Conservation (phyloP, 2,888 invertebrate species). For the Mellilla xanthometata region DNA sequence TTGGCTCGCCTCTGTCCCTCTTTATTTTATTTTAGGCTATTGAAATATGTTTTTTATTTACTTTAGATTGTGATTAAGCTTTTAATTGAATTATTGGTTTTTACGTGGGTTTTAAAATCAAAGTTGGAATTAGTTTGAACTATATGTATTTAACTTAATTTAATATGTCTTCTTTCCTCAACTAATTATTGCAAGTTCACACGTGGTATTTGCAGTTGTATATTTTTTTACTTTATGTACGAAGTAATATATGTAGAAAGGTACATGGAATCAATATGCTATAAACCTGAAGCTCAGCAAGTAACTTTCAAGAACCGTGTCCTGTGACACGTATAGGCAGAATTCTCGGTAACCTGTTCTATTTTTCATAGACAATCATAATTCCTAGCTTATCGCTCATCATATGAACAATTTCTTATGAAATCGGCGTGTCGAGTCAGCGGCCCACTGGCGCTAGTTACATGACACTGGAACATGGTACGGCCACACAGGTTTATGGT, state of each 20-base stretch:
- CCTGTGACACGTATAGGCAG: conserved; percentile 32
- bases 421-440: conserved; percentile 62
- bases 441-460: conserved; percentile 54
- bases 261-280: not conserved
- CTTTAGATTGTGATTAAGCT: too few relatives aligned
- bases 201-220: too few relatives aligned
- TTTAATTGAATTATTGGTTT: too few relatives aligned
- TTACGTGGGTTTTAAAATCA: too few relatives aligned
- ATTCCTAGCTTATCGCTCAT: conserved; percentile 52
- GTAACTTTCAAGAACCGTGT: conserved; percentile 10
- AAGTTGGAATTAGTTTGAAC: too few relatives aligned
- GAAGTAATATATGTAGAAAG: too few relatives aligned
- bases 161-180: too few relatives aligned
- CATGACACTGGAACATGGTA: conserved; percentile 53
- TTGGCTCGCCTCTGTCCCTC: conserved; percentile 4
- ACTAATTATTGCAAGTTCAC: too few relatives aligned
- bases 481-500: conserved; percentile 51
- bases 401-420: conserved; percentile 61
- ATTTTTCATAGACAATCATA: conserved; percentile 54
- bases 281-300: conserved; percentile 6
- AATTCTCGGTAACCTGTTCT: conserved; percentile 49
- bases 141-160: too few relatives aligned
- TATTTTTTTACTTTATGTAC: too few relatives aligned
- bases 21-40: conserved; percentile 8
- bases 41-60: not conserved